A percentile compares a stretch with the other conserved stretches of the same genome.
Evolutionary conservation across 2,797 vertebrate species (phyloP).

Genomic region (Erethizon dorsatum): DNA sequence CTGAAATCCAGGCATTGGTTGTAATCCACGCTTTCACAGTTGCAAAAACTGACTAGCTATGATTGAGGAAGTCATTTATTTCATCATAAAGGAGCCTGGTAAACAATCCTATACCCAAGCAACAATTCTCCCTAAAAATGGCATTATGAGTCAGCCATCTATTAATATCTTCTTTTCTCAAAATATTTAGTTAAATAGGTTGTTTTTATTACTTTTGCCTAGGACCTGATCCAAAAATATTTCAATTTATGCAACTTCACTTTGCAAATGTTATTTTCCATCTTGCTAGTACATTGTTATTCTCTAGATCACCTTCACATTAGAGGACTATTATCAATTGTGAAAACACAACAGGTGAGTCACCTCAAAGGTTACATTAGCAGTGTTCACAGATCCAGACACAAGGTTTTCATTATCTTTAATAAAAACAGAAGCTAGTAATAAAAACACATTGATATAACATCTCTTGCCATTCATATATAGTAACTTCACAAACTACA

Average conservation of each 20-base stretch:
- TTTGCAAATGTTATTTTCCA: conserved; percentile 87
- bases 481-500: conserved; percentile 88
- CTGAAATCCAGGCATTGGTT: conserved; percentile 27
- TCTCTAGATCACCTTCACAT: conserved; percentile 91
- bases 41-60: conserved; percentile 60
- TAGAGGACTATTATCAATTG: conserved; percentile 91
- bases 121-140: conserved; percentile 75
- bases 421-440: conserved; percentile 94
- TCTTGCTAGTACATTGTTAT: conserved; percentile 86
- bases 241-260: conserved; percentile 83
- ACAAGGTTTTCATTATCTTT: conserved; percentile 95
- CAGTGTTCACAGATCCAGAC: conserved; percentile 92
- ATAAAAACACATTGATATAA: conserved; percentile 91
- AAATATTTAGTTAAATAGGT: conserved; percentile 86
- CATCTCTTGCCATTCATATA: conserved; percentile 88
- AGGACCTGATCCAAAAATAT: conserved; percentile 77
- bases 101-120: conserved; percentile 69
- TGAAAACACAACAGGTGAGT: conserved; percentile 96
- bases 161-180: conserved; percentile 83
- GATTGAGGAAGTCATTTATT: conserved; percentile 53
- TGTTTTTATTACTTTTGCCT: conserved; percentile 84
- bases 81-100: conserved; percentile 69
- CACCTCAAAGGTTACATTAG: conserved; percentile 92
- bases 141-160: conserved; percentile 64
- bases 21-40: not conserved